These are phyloP conservation scores for Agrypnus murinus DNA, from an alignment of 2,888 invertebrate species.

Conservation along the genomic window DNA sequence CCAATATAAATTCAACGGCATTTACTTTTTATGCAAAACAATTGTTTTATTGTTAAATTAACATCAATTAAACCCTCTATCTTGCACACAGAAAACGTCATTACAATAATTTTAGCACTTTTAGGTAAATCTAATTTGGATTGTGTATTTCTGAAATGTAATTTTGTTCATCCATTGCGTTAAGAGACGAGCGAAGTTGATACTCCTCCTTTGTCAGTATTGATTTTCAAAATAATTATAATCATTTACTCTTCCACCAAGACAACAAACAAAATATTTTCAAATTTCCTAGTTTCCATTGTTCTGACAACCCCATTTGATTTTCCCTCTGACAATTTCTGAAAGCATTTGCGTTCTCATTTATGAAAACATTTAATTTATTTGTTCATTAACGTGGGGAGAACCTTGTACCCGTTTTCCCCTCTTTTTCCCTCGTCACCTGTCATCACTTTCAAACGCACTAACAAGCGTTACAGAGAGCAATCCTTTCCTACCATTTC, in stretches of 20 bases:
- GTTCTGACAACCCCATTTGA: slow-evolving; percentile 12
- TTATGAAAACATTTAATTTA: slow-evolving; percentile 27
- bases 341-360: slow-evolving; percentile 21
- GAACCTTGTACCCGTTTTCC: background rate
- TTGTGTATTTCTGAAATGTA: too few relatives aligned
- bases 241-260: background rate
- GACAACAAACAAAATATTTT: background rate
- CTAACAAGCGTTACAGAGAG: slow-evolving; percentile 22
- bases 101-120: too few relatives aligned
- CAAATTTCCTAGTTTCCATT: slow-evolving; percentile 2
- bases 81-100: too few relatives aligned
- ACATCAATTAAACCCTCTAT: too few relatives aligned
- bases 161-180: too few relatives aligned
- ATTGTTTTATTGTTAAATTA: too few relatives aligned
- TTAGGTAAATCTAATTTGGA: too few relatives aligned
- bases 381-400: slow-evolving; percentile 19
- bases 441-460: slow-evolving; percentile 20
- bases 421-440: slow-evolving; percentile 7
- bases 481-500: slow-evolving; percentile 18
- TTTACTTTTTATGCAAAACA: too few relatives aligned
- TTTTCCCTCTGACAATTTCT: slow-evolving; percentile 19
- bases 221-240: too few relatives aligned
- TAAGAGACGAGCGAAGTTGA: too few relatives aligned
- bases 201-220: too few relatives aligned
- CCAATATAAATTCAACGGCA: too few relatives aligned